A percentile compares a stretch with the other conserved stretches of the same genome.
Conservation (phyloP, 2,113 vertebrate genomes). For the Tragelaphus imberbis region DNA sequence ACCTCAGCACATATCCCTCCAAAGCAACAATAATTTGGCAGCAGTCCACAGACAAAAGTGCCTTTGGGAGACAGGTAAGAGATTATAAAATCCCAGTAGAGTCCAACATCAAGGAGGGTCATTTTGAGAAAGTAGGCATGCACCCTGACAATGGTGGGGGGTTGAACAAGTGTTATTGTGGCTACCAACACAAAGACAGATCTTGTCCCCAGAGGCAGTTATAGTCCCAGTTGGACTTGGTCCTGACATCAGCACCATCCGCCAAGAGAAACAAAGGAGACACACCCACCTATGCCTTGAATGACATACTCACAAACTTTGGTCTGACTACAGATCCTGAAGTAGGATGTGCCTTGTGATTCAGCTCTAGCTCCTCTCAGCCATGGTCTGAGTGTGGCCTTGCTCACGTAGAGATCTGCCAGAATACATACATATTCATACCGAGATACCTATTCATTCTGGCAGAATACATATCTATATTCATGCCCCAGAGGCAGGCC, state of each 20-base stretch:
- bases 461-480: neutral
- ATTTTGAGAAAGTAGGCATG: neutral
- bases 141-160: too few species aligned
- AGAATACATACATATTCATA: too few species aligned
- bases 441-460: too few species aligned
- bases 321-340: neutral
- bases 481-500: neutral
- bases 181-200: neutral
- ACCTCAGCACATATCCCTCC: neutral
- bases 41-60: neutral
- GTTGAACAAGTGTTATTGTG: neutral
- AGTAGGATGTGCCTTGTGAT: neutral
- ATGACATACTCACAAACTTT: neutral
- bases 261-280: neutral
- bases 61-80: neutral
- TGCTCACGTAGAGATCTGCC: neutral
- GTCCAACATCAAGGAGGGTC: neutral
- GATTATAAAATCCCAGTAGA: neutral
- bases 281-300: neutral
- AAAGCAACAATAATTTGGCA: neutral
- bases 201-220: neutral
- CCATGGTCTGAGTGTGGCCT: neutral
- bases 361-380: neutral
- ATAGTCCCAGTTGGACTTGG: neutral
- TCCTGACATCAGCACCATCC: neutral